Evolutionary conservation across 1,140 invertebrate genomes (phyloP), one percentile per base, ranked within the genome.

Genomic region (Druon quercuslanigerum): DNA sequence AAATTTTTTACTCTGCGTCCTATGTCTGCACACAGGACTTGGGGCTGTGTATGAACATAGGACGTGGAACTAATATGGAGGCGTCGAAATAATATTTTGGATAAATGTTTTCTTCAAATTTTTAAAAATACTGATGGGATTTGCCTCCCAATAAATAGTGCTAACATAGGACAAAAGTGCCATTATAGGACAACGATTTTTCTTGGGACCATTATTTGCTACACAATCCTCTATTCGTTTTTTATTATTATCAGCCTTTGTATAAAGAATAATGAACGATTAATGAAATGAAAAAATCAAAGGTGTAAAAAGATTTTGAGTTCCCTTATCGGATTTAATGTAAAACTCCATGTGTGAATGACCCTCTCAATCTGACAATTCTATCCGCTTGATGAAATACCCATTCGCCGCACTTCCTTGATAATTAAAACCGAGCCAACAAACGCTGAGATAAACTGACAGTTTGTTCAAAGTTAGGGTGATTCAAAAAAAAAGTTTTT

Each of bases 401-500:
- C 33, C 60, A 66, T 46, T 66, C 60, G 40, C 33, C 40, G 60
- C 16, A 66, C 60, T 66, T 66, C 60, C 60, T 66, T 66, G 60
- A 66, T 66, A 66, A 66, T 66, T 66, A 66, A 66, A 66, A 46
- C 40, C 33, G 60, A 46, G 1, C 25, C 40, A 66, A 40, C 60
- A 66, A 66, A 66, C 33, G 25, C 60, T 46, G 60, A 66, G 25
- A 66, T 66, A 66, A 25, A 40, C 33, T 46, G 60, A 66, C 57
- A 46, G 57, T 66, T 20, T 2, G 12, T 16, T 66, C 40, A 40
- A 14, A 40, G n/a, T 60, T 1, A 25, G 25, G 25, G 25, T 25
- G 25, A 25, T 25, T 40, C n/a, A 25, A 25, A 25, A 25, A 25
- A 25, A 25, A 25, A 3, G 1, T 25, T 25, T 25, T 25, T 25